Evolutionary conservation across 2,888 invertebrate species (phyloP).

Genomic region (Cotesia congregata): DNA sequence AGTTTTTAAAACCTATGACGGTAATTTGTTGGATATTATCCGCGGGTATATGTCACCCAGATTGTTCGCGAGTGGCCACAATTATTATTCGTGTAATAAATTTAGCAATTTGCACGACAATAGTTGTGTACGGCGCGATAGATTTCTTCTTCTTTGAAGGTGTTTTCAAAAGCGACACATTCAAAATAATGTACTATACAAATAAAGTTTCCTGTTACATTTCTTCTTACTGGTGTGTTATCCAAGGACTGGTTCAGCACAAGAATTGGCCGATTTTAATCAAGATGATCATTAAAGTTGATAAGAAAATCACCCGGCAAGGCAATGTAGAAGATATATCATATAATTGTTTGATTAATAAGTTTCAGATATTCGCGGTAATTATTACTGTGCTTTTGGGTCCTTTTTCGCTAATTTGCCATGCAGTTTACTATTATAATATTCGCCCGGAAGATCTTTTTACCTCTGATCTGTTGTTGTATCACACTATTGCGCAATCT

Average conservation of each 20-base stretch:
- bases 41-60: slow-evolving; percentile 53
- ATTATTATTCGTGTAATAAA: slow-evolving; percentile 54
- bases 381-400: slow-evolving; percentile 48
- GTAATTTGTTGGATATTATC: slow-evolving; percentile 57
- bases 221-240: slow-evolving; percentile 59
- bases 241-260: slow-evolving; percentile 53
- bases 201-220: slow-evolving; percentile 57
- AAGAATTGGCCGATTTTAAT: slow-evolving; percentile 57
- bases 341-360: slow-evolving; percentile 45
- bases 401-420: slow-evolving; percentile 53
- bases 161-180: slow-evolving; percentile 57
- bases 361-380: slow-evolving; percentile 50
- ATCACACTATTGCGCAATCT: slow-evolving; percentile 59
- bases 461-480: slow-evolving; percentile 58
- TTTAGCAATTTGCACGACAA: slow-evolving; percentile 55
- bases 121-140: slow-evolving; percentile 57
- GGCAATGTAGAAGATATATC: slow-evolving; percentile 40
- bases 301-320: slow-evolving; percentile 49
- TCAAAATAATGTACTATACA: slow-evolving; percentile 60
- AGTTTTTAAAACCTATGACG: slow-evolving; percentile 52
- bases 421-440: slow-evolving; percentile 57
- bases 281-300: slow-evolving; percentile 50
- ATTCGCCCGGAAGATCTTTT: slow-evolving; percentile 55
- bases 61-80: slow-evolving; percentile 49
- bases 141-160: slow-evolving; percentile 58